A percentile compares a stretch with the other conserved stretches of the same genome.
Conservation (phyloP, 2,113 vertebrate species). For the Megaleporinus macrocephalus region DNA sequence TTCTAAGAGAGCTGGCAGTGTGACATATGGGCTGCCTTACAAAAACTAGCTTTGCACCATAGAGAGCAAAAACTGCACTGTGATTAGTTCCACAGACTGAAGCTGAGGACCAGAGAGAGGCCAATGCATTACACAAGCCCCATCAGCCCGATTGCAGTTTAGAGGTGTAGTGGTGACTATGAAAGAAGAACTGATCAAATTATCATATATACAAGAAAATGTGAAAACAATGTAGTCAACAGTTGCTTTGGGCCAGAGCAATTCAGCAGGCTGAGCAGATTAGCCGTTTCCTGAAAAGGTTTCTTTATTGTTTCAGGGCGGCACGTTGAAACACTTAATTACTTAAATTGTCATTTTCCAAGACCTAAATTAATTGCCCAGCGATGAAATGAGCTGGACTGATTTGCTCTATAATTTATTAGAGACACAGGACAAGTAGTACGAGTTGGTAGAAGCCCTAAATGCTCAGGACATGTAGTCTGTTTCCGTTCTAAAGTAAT, state of each 20-base stretch:
- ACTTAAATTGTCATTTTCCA: conserved; percentile 20
- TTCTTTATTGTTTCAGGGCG: background rate
- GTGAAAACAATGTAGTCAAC: background rate
- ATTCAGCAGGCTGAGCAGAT: background rate
- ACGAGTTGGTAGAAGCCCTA: background rate
- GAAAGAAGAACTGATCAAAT: background rate
- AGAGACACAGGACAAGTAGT: background rate
- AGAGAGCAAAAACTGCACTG: background rate
- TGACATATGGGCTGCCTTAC: background rate
- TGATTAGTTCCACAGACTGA: conserved; percentile 11
- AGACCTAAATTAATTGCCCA: conserved; percentile 5
- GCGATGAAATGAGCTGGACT: background rate
- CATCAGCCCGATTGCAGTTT: background rate
- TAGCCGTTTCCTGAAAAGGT: background rate
- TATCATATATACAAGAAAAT: background rate
- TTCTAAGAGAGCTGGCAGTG: background rate
- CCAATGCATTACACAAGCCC: background rate
- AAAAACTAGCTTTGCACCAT: background rate
- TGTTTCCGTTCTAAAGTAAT: background rate
- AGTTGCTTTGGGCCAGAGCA: background rate
- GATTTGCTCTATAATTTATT: background rate
- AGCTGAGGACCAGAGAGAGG: background rate
- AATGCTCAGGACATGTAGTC: background rate
- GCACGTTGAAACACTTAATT: background rate
- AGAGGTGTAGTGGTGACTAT: background rate